phyloP scores from a whole-genome alignment of 2,888 invertebrate genomes.

The Lasiommata megera region DNA sequence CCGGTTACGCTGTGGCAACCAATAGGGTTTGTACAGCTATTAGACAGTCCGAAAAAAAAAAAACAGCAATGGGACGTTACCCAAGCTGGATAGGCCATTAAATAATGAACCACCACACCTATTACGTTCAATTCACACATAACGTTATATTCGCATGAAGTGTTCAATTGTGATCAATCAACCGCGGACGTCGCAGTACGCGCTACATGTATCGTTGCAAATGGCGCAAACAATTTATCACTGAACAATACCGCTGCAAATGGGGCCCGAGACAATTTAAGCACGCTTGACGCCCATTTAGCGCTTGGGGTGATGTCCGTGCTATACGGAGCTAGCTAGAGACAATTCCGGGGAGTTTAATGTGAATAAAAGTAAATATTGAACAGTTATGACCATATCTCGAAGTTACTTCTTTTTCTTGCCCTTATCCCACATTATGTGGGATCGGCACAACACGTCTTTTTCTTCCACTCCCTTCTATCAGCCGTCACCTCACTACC shows the following conservation, averaged over 20 bases:
- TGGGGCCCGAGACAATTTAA: conserved; percentile 36
- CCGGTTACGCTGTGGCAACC: no score
- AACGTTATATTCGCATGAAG: background rate
- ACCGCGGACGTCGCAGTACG: conserved; percentile 21
- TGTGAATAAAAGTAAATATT: background rate
- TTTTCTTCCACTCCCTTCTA: no score
- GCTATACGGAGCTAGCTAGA: background rate
- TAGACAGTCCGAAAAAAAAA: no score
- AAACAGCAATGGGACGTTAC: no score
- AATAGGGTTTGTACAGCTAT: no score
- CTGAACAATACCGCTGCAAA: conserved; percentile 33
- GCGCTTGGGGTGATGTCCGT: conserved; percentile 21
- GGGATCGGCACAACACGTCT: no score
- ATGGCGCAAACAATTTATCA: conserved; percentile 37
- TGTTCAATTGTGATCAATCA: conserved; percentile 24
- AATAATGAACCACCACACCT: background rate
- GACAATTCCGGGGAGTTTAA: background rate
- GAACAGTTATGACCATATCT: background rate
- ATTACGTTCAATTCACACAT: background rate
- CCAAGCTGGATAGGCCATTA: no score
- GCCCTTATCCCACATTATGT: no score
- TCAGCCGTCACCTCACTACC: no score
- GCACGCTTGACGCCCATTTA: conserved; percentile 33
- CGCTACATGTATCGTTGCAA: conserved; percentile 27
- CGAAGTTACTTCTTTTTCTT: no score